Evolutionary conservation across 2,888 invertebrate species (phyloP).

Genomic region (Julus scandinavius): DNA sequence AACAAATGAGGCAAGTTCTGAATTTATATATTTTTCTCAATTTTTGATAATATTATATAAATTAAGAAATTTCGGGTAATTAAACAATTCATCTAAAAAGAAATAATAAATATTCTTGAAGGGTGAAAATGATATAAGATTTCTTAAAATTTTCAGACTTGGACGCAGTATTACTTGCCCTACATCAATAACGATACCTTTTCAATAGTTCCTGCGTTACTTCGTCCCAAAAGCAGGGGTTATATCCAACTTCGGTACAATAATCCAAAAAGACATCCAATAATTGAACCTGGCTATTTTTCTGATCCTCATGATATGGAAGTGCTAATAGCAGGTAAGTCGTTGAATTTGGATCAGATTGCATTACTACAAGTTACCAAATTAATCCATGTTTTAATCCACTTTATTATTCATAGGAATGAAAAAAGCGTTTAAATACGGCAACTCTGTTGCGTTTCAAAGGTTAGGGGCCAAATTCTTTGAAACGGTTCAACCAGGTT

Average conservation of each 20-base stretch:
- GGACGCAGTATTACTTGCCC: background rate
- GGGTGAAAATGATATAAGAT: background rate
- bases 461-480: conserved; percentile 5
- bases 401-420: background rate
- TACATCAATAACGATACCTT: background rate
- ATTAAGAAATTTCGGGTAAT: no score
- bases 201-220: conserved; percentile 75
- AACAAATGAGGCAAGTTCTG: background rate
- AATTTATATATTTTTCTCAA: no score
- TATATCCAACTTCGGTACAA: conserved; percentile 73
- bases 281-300: conserved; percentile 93
- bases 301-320: conserved; percentile 81
- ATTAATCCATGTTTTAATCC: background rate
- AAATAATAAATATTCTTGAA: no score
- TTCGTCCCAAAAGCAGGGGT: conserved; percentile 81
- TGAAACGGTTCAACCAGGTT: conserved; percentile 5
- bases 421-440: conserved; percentile 18
- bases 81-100: no score
- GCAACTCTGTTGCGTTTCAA: conserved; percentile 13
- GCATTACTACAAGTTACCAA: background rate
- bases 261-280: conserved; percentile 87
- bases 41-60: no score
- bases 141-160: background rate
- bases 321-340: conserved; percentile 77
- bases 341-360: background rate